Evolutionary conservation across 2,888 invertebrate species (phyloP), one percentile per base, ranked within the genome.

Genomic region (Lacanobia oleracea): DNA sequence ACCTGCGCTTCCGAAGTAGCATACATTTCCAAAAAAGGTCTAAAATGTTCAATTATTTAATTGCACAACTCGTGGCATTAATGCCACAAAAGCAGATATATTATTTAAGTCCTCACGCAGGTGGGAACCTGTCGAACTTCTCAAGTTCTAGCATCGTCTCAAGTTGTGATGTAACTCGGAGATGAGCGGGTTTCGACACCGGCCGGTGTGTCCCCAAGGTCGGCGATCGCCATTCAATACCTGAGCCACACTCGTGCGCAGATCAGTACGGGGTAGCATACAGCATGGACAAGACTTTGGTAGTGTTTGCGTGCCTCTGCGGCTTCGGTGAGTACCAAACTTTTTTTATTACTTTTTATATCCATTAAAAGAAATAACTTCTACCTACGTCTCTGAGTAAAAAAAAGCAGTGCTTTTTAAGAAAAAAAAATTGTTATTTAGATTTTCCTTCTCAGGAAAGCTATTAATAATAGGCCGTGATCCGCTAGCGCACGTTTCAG

Each of bases 171-270:
- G 90, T 91, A 91, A 91, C 72, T 89, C 78, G 91, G 86, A 91
- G 91, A 91, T 90, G 91, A 90, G 89, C 86, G 86, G 87, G 89
- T 94, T 93, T 91, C 92, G 88, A 91, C 93, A 93, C 79, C 48
- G 69, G 64, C 79, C 88, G 89, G 91, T 89, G 88, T 91, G 91
- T 90, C 92, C 90, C 89, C 94, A 95, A 95, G 95, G 95, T 91
- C 93, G 89, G 57, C 86, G 85, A 88, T 85, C 82, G 85, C 80
- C 86, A 90, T 86, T 94, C 93, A 91, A 90, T 91, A 89, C 86
- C 85, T 86, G 90, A 88, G 88, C 87, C 84, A 89, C 91, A 89
- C 91, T 92, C 87, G 90, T 83, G 88, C 89, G 88, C 91, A 87
- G 92, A 91, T 87, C 85, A 87, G 86, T 90, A 83, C 88, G 83